Evolutionary conservation across 2,888 invertebrate genomes (phyloP).

Genomic region (Scaptomyza tumidula): DNA sequence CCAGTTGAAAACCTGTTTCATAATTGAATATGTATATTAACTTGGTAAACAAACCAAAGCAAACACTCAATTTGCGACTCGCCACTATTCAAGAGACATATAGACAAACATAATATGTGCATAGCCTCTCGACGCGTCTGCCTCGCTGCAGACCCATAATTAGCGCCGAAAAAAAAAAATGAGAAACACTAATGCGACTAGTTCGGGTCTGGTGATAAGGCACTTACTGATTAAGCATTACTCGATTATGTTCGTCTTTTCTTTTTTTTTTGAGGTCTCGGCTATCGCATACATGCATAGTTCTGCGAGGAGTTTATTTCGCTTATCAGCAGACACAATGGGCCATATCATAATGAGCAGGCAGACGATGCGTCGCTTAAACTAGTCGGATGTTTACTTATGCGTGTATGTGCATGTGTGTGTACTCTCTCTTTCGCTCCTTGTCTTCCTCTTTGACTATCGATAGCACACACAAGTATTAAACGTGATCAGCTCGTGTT

Average conservation of each 20-base stretch:
- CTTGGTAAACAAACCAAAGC: constrained; percentile 34
- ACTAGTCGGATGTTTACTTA: constrained; percentile 21
- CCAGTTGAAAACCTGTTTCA: constrained; percentile 23
- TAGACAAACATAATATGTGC: constrained; percentile 20
- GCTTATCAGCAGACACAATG: constrained; percentile 53
- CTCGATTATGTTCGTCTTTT: constrained; percentile 5
- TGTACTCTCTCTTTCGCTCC: constrained; percentile 4
- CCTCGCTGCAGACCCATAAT: constrained; percentile 42
- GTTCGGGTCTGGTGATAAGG: constrained; percentile 46
- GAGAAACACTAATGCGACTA: constrained; percentile 2
- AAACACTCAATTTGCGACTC: constrained; percentile 30
- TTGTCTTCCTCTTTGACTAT: constrained; percentile 3
- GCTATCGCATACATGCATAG: constrained; percentile 25
- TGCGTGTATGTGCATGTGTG: constrained; percentile 3
- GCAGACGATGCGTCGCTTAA: constrained; percentile 52
- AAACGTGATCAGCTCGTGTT: constrained; percentile 68
- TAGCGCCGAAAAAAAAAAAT: constrained; percentile 21
- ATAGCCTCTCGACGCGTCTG: constrained; percentile 30
- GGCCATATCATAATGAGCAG: constrained; percentile 49
- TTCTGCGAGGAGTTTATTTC: constrained; percentile 29
- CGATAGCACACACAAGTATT: constrained; percentile 46
- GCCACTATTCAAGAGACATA: constrained; percentile 25
- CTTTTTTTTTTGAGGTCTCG: constrained; percentile 17
- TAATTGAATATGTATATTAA: constrained; percentile 25
- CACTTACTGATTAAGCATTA: constrained; percentile 14